Evolutionary conservation across 1,140 invertebrate genomes (phyloP), one percentile per base, ranked within the genome.

Genomic region (Heliconius eleuchia): DNA sequence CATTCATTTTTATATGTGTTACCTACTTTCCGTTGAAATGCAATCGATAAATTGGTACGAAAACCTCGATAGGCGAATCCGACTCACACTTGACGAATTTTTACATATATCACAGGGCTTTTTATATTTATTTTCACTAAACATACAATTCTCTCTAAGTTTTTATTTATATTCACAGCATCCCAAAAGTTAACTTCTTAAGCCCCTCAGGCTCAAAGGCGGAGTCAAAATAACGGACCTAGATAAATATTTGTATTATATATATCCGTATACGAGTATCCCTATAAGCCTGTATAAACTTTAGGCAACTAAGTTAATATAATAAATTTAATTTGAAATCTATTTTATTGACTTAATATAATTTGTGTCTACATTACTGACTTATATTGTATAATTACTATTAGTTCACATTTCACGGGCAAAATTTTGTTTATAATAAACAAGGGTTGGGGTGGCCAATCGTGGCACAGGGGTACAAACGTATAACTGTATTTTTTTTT

Each of bases 161-260:
- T 46, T 46, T 46, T 3, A 16, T 46, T 46, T 74, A 30, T 76
- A 23, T 71, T 46, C 6, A 70, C 18, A 66, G 39, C 18, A 70
- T 76, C 34, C 19, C 46, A 42, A 76, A 76, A 76, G 42, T 71
- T 76, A 71, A 76, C 74, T 76, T 70, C 74, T 46, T 42, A 70
- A 46, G 19, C 23, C 34, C 74, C 39, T 37, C 23, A 11, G 39
- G 60, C 57, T 76, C 23, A 27, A 30, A 30, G 30, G 30, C 30
- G 30, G 5, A 76, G 23, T 42, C 60, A 50, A 8, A 71, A 70
- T 76, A 27, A 71, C 27, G 74, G 60, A n/a, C 74, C 74, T 76
- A 46, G 42, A 30, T 16, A 76, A 76, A 76, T 76, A 76, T 76
- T 76, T 76, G 23, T 42, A 13, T 70, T 50, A 27, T 30, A 70